A percentile compares a stretch with the other conserved stretches of the same genome.
phyloP scores from a whole-genome alignment of 2,888 invertebrate genomes.

The Sialis lutaria region DNA sequence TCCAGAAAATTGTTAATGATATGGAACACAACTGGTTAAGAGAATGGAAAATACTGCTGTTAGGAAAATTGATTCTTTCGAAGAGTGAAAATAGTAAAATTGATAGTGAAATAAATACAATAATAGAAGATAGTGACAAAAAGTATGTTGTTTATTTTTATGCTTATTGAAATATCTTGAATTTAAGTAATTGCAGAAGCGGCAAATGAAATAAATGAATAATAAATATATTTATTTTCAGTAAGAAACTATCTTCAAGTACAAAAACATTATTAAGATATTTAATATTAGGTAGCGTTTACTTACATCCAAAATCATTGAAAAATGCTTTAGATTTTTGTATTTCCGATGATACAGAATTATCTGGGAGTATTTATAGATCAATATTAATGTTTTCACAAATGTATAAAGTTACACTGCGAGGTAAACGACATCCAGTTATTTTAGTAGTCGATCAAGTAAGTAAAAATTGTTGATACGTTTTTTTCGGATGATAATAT shows the following conservation, averaged over 20 bases:
- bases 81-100: too few relatives aligned
- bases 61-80: conserved; percentile 31
- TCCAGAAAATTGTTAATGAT: conserved; percentile 37
- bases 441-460: conserved; percentile 56
- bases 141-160: too few relatives aligned
- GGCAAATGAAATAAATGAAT: too few relatives aligned
- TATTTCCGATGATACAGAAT: conserved; percentile 19
- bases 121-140: too few relatives aligned
- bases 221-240: conserved; percentile 13
- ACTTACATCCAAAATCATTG: conserved; percentile 24
- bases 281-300: conserved; percentile 22
- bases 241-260: conserved; percentile 13
- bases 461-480: conserved; percentile 8
- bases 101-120: too few relatives aligned
- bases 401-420: conserved; percentile 26
- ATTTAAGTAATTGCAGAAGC: conserved; percentile 8
- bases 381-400: conserved; percentile 17
- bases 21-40: conserved; percentile 44
- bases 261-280: conserved; percentile 20
- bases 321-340: conserved; percentile 23
- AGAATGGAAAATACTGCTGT: conserved; percentile 42
- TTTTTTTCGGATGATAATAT: conserved; percentile 5
- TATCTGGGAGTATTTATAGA: conserved; percentile 5
- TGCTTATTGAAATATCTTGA: too few relatives aligned
- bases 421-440: conserved; percentile 36